Base-by-base conservation (phyloP, 2,113 vertebrate genomes). In the Thalassoma bifasciatum region DNA sequence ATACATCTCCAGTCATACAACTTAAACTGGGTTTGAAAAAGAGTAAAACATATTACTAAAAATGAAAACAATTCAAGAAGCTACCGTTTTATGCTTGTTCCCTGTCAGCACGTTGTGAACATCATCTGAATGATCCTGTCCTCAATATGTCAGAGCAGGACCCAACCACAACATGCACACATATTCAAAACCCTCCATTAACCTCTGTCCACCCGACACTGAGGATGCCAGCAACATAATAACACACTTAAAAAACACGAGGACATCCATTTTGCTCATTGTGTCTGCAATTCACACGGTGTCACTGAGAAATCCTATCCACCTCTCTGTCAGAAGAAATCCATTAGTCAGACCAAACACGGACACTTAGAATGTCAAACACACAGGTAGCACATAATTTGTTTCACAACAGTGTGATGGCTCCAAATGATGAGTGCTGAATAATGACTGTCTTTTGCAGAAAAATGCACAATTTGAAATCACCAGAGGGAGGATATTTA, bases 271-370 rank as follows among this genome's bases (percentile, higher is more conserved):
- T 82, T 86, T 56, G 57, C 38, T 78, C 67, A 67, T 19, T 40
- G 62, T 53, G 71, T 69, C 84, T 83, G 74, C 82, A 83, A 86
- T 82, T 81, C 69, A 79, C 57, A 64, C 47, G 78, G 40, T 72
- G 83, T 82, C 84, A 85, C 75, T 75, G 69, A 82, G 49, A 85
- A 67, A 85, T 77, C 70, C 65, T 67, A 76, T 77, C 83, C 77
- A 76, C 66, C 69, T 81, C 81, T 72, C 85, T 75, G 83, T 84
- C 79, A 81, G 66, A 83, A 69, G 76, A 72, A 88, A 87, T 81
- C 82, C 84, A 91, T 88, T 90, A 90, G 85, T 86, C 83, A 57
- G 82, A 82, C 77, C 75, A 90, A 86, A 88, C 77, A 87, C 77
- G 66, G 75, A 88, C 84, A 86, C 77, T 81, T 81, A 69, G 62